phyloP scores from a whole-genome alignment of 2,113 vertebrate species.

The Neotragus moschatus region DNA sequence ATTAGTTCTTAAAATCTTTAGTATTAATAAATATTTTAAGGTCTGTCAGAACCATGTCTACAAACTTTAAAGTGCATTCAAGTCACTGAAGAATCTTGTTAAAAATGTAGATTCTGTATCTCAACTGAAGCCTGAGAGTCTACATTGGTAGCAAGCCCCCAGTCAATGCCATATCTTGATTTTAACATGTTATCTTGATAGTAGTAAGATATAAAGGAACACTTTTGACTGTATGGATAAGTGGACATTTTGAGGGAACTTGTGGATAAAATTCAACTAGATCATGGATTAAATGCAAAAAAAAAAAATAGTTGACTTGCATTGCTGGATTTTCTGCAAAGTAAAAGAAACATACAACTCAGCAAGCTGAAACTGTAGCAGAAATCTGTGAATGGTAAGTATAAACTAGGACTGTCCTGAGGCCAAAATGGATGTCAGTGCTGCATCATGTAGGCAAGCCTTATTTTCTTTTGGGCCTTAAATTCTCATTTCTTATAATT shows the following conservation, averaged over 20 bases:
- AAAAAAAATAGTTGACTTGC: background rate
- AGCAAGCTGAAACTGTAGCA: background rate
- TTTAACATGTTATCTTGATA: background rate
- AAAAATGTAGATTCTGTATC: background rate
- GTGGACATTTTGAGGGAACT: background rate
- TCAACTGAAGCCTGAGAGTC: background rate
- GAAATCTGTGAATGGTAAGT: background rate
- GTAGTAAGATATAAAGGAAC: background rate
- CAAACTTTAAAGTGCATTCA: background rate
- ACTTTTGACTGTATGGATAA: background rate
- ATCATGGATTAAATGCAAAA: background rate
- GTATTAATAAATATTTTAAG: background rate
- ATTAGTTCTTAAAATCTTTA: slow-evolving; percentile 1
- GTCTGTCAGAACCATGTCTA: background rate
- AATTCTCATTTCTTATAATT: background rate
- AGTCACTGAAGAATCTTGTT: background rate
- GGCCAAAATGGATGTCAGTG: background rate
- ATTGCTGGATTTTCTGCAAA: background rate
- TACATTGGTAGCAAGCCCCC: background rate
- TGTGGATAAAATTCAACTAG: background rate
- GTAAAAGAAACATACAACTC: background rate
- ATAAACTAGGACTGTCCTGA: background rate
- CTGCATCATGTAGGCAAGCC: background rate
- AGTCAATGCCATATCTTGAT: background rate
- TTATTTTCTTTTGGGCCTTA: background rate